phyloP scores from a whole-genome alignment of 2,113 vertebrate genomes.

The Urocolius indicus region DNA sequence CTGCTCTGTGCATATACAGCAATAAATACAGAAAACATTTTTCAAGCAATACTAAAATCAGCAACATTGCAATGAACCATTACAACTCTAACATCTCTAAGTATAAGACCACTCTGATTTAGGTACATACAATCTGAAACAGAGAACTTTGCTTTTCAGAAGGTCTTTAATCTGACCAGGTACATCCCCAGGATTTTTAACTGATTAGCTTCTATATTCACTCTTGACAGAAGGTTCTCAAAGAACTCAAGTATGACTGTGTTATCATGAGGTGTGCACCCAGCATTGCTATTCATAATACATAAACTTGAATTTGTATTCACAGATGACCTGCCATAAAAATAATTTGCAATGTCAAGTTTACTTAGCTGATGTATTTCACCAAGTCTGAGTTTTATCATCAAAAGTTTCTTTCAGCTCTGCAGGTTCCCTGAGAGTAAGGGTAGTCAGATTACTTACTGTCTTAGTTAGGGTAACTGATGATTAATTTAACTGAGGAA shows the following conservation, averaged over 20 bases:
- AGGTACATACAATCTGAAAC: not conserved
- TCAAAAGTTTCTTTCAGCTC: not conserved
- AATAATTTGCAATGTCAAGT: not conserved
- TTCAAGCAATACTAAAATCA: not conserved
- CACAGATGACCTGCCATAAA: not conserved
- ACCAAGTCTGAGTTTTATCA: not conserved
- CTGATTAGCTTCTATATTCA: not conserved
- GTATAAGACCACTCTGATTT: not conserved
- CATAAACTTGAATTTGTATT: not conserved
- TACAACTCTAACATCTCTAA: not conserved
- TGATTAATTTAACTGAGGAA: not conserved
- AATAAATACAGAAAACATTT: not conserved
- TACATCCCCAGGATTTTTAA: not conserved
- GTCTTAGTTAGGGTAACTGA: not conserved
- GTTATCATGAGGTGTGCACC: not conserved
- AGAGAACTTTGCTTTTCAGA: not conserved
- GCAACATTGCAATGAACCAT: not conserved
- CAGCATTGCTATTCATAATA: not conserved
- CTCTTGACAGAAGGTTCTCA: not conserved
- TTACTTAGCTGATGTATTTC: not conserved
- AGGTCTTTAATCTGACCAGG: not conserved
- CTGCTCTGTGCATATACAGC: not conserved
- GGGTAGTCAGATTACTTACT: not conserved
- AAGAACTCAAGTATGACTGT: not conserved
- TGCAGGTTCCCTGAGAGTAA: not conserved